These are phyloP conservation scores for Sardina pilchardus DNA, from an alignment of 2,113 vertebrate species.

Conservation along the genomic window DNA sequence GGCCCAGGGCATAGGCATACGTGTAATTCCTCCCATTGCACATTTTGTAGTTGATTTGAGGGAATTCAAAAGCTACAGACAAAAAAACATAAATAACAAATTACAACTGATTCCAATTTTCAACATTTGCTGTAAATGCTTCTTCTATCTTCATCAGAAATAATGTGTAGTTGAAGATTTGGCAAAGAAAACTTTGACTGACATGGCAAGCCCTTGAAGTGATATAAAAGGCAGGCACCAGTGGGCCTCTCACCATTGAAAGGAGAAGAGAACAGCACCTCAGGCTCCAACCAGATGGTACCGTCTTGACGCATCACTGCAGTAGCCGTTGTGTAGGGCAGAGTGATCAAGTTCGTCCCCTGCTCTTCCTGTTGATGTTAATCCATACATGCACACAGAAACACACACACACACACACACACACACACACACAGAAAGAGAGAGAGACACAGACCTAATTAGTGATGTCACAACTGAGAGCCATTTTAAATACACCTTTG, in stretches of 20 bases:
- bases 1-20: conserved; percentile 79
- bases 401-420: background rate
- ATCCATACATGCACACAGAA: background rate
- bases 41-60: conserved; percentile 82
- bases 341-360: conserved; percentile 81
- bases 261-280: conserved; percentile 83
- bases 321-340: conserved; percentile 80
- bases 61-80: conserved; percentile 83
- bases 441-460: no score
- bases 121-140: no score
- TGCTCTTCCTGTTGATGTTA: conserved; percentile 70
- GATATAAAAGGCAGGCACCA: background rate
- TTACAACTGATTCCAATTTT: background rate
- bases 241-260: conserved; percentile 30
- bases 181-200: background rate
- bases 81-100: background rate
- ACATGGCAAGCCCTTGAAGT: no score
- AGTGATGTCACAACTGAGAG: background rate
- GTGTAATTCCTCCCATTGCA: conserved; percentile 79
- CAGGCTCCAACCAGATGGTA: conserved; percentile 85
- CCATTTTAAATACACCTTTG: background rate
- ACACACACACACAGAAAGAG: no score
- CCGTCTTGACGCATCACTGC: conserved; percentile 77
- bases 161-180: no score
- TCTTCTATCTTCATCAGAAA: no score